phyloP scores from a whole-genome alignment of 2,113 vertebrate species.

The Leptobrachium ailaonicum region DNA sequence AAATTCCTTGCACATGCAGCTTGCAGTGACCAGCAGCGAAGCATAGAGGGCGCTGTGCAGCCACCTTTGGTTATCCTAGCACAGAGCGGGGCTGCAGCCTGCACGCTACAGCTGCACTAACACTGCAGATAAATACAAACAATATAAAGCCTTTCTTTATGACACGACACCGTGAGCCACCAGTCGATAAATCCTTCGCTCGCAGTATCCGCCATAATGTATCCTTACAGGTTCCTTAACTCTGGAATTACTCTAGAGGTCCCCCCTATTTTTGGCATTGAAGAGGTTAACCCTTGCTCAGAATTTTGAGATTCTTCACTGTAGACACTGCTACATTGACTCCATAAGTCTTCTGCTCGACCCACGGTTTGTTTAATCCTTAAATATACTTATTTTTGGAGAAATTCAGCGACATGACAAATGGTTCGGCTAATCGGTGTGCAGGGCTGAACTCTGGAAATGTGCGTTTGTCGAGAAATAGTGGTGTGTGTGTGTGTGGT shows the following conservation, averaged over 20 bases:
- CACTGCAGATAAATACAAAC: slow-evolving; percentile 21
- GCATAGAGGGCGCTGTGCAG: slow-evolving; percentile 30
- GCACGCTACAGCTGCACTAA: slow-evolving; percentile 19
- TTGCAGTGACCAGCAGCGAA: neutral
- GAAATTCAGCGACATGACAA: too few relatives aligned
- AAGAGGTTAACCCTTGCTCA: neutral
- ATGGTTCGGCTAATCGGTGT: too few relatives aligned
- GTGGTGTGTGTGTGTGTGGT: neutral
- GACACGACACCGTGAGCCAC: neutral
- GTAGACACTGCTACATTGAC: neutral
- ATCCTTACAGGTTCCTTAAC: neutral
- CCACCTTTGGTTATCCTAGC: neutral
- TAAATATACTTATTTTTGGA: too few relatives aligned
- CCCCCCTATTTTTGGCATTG: neutral
- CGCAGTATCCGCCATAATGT: neutral
- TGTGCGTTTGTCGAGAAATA: neutral
- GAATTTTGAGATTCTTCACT: neutral
- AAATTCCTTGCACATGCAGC: neutral
- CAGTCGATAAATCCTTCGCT: neutral
- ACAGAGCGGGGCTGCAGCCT: neutral
- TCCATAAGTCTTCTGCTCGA: neutral
- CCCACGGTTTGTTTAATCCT: too few relatives aligned
- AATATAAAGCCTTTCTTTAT: neutral
- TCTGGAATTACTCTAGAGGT: neutral
- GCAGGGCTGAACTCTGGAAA: neutral